phyloP scores from a whole-genome alignment of 2,888 invertebrate species.

The Thyatira batis region DNA sequence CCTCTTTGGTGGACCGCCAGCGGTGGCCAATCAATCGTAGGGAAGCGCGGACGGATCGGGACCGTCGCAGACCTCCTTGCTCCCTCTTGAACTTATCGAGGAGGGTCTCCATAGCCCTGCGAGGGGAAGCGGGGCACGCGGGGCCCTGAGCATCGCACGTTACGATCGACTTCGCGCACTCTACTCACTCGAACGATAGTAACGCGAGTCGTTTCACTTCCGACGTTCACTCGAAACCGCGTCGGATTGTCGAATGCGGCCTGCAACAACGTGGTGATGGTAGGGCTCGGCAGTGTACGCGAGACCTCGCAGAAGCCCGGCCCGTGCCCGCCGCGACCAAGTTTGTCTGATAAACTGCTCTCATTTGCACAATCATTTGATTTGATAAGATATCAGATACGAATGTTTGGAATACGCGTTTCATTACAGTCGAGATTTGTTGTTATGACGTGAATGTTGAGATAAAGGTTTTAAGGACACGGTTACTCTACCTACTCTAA shows the following conservation, averaged over 20 bases:
- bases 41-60: slow-evolving; percentile 87
- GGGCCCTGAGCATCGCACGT: slow-evolving; percentile 77
- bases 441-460: slow-evolving; percentile 52
- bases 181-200: slow-evolving; percentile 76
- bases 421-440: slow-evolving; percentile 73
- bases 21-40: slow-evolving; percentile 85
- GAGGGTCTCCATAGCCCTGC: slow-evolving; percentile 79
- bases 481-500: slow-evolving; percentile 25
- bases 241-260: slow-evolving; percentile 69
- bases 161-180: slow-evolving; percentile 74
- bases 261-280: slow-evolving; percentile 63
- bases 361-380: slow-evolving; percentile 74
- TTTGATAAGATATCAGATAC: slow-evolving; percentile 72
- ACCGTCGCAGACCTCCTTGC: slow-evolving; percentile 81
- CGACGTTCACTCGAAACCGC: slow-evolving; percentile 77
- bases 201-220: slow-evolving; percentile 69
- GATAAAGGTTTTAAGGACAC: slow-evolving; percentile 45
- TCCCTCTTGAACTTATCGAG: slow-evolving; percentile 78
- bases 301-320: slow-evolving; percentile 60
- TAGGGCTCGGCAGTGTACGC: slow-evolving; percentile 47
- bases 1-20: slow-evolving; percentile 78
- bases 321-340: slow-evolving; percentile 42
- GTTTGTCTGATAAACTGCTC: slow-evolving; percentile 64
- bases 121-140: slow-evolving; percentile 63
- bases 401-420: slow-evolving; percentile 66